phyloP scores from a whole-genome alignment of 2,888 invertebrate genomes.

The Limnephilus lunatus region DNA sequence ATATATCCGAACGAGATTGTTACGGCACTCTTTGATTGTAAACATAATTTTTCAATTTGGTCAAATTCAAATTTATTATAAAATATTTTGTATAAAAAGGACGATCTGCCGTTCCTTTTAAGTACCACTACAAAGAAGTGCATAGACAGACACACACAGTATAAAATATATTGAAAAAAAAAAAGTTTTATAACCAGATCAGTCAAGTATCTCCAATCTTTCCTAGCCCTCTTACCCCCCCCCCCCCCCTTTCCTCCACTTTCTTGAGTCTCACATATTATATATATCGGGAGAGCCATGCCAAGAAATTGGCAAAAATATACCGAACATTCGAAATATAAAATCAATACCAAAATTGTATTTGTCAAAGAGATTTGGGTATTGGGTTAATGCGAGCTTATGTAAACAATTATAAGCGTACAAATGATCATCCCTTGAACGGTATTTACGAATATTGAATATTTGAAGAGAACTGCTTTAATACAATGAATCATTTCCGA shows the following conservation, averaged over 20 bases:
- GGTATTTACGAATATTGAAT: conserved; percentile 24
- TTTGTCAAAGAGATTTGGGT: neutral
- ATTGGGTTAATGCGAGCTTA: neutral
- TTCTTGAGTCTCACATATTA: neutral
- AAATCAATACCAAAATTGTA: neutral
- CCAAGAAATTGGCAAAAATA: neutral
- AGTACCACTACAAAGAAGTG: neutral
- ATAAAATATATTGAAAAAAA: neutral
- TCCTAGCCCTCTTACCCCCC: neutral
- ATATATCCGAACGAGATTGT: too few species aligned
- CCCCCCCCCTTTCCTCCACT: neutral
- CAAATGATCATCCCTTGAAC: neutral
- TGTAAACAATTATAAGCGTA: neutral
- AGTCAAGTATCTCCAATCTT: neutral
- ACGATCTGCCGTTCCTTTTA: too few species aligned
- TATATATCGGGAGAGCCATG: neutral
- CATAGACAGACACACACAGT: neutral
- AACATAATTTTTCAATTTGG: too few species aligned
- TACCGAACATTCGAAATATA: neutral
- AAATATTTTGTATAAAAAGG: too few species aligned
- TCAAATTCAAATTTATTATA: too few species aligned
- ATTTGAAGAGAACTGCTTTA: conserved; percentile 11
- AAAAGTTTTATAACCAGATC: neutral
- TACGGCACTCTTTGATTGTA: too few species aligned
- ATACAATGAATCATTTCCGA: neutral